A percentile compares a stretch with the other conserved stretches of the same genome.
Evolutionary conservation across 2,888 invertebrate species (phyloP).

Genomic region (Drosophila mercatorum): DNA sequence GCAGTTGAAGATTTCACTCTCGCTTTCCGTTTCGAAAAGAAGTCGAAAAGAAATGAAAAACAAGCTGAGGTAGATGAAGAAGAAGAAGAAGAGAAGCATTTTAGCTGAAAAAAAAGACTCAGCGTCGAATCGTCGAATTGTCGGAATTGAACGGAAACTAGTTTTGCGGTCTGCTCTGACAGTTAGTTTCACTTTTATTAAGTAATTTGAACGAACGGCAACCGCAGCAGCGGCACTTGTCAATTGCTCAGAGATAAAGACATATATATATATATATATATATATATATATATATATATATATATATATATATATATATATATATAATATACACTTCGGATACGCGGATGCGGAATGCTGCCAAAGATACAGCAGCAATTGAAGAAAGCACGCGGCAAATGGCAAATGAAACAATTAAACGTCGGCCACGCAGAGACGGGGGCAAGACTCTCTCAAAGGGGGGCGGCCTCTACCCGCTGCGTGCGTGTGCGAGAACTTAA

Average conservation of each 20-base stretch:
- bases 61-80: neutral
- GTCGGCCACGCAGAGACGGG: conserved; percentile 29
- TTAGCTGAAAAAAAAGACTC: conserved; percentile 48
- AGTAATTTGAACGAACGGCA: conserved; percentile 64
- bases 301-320: neutral
- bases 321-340: conserved; percentile 8
- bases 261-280: neutral
- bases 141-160: conserved; percentile 36
- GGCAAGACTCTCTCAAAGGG: neutral
- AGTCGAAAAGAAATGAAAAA: conserved; percentile 3
- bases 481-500: conserved; percentile 47
- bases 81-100: neutral
- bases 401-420: conserved; percentile 64
- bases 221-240: conserved; percentile 67
- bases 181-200: conserved; percentile 77
- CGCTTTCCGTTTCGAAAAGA: conserved; percentile 38
- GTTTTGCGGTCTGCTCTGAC: conserved; percentile 40
- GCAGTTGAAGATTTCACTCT: conserved; percentile 33
- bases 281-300: neutral
- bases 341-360: conserved; percentile 18
- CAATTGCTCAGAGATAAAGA: conserved; percentile 46
- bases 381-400: conserved; percentile 56
- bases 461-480: neutral
- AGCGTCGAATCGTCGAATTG: conserved; percentile 30
- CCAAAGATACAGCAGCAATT: conserved; percentile 16